These are phyloP conservation scores for Drosophila buzzatii DNA, from an alignment of 2,888 invertebrate species.

Conservation along the genomic window DNA sequence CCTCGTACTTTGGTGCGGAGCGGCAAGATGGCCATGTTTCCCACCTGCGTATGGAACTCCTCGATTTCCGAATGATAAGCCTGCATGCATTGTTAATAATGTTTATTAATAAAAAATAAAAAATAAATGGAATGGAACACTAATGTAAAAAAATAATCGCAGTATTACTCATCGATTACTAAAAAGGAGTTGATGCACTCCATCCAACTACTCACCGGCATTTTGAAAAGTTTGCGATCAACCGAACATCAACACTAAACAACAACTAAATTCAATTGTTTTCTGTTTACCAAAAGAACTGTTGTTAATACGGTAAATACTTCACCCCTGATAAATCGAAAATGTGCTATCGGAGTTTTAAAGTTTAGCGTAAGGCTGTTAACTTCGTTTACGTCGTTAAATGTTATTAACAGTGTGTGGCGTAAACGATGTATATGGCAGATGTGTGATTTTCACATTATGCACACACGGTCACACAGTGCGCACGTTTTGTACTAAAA, in stretches of 20 bases:
- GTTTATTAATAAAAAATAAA: background rate
- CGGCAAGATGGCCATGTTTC: constrained; percentile 97
- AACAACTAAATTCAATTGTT: constrained; percentile 25
- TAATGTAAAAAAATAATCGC: background rate
- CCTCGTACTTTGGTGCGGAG: constrained; percentile 96
- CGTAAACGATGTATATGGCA: too few relatives aligned
- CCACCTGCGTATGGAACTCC: constrained; percentile 90
- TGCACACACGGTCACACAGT: constrained; percentile 26
- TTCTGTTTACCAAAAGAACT: constrained; percentile 36
- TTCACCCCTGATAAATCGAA: constrained; percentile 27
- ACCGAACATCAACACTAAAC: constrained; percentile 39
- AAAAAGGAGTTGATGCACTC: background rate
- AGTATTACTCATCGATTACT: constrained; percentile 22
- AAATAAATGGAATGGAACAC: background rate
- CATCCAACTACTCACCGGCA: constrained; percentile 46
- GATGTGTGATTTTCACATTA: constrained; percentile 3
- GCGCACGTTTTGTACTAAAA: constrained; percentile 44
- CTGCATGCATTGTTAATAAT: constrained; percentile 85
- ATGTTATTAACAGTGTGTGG: constrained; percentile 8
- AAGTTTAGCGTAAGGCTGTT: background rate
- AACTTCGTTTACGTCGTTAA: background rate
- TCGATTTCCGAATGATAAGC: constrained; percentile 97
- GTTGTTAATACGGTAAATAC: constrained; percentile 1
- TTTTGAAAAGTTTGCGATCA: constrained; percentile 32
- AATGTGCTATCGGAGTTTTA: constrained; percentile 8